Evolutionary conservation across 1,140 invertebrate genomes (phyloP).

Genomic region (Drosophila yakuba): DNA sequence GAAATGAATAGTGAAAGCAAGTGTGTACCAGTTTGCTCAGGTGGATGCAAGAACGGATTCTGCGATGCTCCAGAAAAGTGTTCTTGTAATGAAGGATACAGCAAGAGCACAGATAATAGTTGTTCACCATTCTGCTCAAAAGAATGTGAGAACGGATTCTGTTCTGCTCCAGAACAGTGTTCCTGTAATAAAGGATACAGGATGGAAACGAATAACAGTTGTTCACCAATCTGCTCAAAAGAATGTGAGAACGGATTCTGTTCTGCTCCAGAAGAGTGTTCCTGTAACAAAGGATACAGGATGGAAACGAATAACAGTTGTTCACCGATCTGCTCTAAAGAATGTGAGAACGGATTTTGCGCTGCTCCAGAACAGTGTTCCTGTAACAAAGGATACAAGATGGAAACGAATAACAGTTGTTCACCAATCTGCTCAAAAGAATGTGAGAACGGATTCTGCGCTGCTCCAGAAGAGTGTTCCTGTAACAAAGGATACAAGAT

Average conservation of each 20-base stretch:
- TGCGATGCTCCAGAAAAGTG: conserved; percentile 21
- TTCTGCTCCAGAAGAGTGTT: conserved; percentile 13
- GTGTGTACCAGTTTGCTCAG: conserved; percentile 11
- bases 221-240: conserved; percentile 12
- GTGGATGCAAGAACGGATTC: conserved; percentile 21
- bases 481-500: no score
- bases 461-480: no score
- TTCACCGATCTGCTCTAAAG: background rate
- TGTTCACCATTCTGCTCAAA: background rate
- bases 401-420: no score
- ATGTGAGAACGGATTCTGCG: no score
- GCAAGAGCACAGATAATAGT: background rate
- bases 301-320: conserved; percentile 13
- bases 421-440: no score
- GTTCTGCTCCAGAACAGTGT: conserved; percentile 22
- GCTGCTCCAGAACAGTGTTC: background rate
- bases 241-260: conserved; percentile 43
- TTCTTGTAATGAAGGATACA: conserved; percentile 16
- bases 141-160: conserved; percentile 35
- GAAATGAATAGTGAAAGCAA: background rate
- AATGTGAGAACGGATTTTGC: conserved; percentile 22
- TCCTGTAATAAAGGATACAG: conserved; percentile 13
- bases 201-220: background rate
- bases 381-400: background rate
- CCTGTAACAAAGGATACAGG: conserved; percentile 5